Conservation (phyloP, 1,140 invertebrate species). For the Pectinophora gossypiella region DNA sequence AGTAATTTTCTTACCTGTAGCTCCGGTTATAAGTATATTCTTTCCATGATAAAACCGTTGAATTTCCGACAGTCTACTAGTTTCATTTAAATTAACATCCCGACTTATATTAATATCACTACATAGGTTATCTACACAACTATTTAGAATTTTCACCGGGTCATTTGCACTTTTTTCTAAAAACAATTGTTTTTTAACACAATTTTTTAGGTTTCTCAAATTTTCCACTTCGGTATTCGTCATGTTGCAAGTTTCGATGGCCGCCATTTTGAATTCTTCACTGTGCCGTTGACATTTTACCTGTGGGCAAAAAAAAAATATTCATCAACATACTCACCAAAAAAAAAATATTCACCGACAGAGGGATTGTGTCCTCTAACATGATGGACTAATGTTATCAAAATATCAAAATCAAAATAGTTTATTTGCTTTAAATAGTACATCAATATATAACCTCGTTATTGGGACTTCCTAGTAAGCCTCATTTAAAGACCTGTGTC, state of each 20-base stretch:
- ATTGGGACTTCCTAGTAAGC: no score
- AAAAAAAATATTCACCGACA: no score
- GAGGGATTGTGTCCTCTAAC: no score
- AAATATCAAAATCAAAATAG: no score
- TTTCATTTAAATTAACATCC: constrained; percentile 28
- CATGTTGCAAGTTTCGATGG: no score
- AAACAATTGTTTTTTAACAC: not conserved
- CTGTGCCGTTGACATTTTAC: not conserved
- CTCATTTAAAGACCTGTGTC: no score
- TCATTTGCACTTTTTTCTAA: not conserved
- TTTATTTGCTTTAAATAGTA: no score
- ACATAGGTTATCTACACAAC: not conserved
- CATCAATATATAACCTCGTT: no score
- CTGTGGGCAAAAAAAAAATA: not conserved
- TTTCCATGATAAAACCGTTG: constrained; percentile 54
- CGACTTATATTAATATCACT: not conserved
- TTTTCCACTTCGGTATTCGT: no score
- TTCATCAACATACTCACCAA: no score
- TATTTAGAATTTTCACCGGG: not conserved
- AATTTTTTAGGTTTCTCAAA: not conserved
- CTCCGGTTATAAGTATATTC: constrained; percentile 56
- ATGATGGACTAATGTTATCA: no score
- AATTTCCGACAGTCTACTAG: constrained; percentile 29
- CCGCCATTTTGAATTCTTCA: not conserved
- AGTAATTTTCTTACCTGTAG: constrained; percentile 39